Evolutionary conservation across 53 echinoderm and acorn worm genomes (phyloP).

Genomic region (Crossaster papposus): DNA sequence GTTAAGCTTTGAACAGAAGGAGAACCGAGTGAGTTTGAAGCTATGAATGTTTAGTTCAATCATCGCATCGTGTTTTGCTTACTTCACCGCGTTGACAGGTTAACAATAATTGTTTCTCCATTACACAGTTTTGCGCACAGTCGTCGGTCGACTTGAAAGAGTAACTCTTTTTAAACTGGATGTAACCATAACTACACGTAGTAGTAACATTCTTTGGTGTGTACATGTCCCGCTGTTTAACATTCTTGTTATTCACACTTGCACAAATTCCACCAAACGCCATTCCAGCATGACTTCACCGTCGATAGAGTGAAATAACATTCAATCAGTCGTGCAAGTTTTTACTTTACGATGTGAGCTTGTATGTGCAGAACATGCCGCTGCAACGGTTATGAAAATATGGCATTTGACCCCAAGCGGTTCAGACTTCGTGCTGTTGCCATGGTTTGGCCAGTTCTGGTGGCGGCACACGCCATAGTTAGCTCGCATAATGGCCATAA

Average conservation of each 20-base stretch:
- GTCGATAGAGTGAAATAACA: constrained; percentile 16
- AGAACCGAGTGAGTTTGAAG: too few species aligned
- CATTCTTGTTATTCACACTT: constrained; percentile 24
- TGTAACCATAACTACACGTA: neutral
- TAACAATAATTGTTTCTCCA: too few species aligned
- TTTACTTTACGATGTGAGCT: constrained; percentile 11
- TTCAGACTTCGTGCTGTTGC: constrained; percentile 41
- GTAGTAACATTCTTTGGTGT: neutral
- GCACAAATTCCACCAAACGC: constrained; percentile 7
- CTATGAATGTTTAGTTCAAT: too few species aligned
- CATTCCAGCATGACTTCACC: neutral
- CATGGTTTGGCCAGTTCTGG: constrained; percentile 17
- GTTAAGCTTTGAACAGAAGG: too few species aligned
- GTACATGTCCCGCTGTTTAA: constrained; percentile 4
- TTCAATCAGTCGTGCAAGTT: constrained; percentile 41
- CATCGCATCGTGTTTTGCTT: too few species aligned
- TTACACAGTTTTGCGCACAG: too few species aligned
- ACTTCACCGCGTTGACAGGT: too few species aligned
- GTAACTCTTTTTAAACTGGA: neutral
- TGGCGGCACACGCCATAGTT: neutral
- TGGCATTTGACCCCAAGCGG: constrained; percentile 41
- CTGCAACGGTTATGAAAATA: constrained; percentile 56
- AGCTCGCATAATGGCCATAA: neutral
- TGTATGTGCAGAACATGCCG: constrained; percentile 46
- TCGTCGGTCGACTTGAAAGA: neutral